These are phyloP conservation scores for Hipposideros larvatus DNA, from an alignment of 2,797 vertebrate species.

Conservation along the genomic window DNA sequence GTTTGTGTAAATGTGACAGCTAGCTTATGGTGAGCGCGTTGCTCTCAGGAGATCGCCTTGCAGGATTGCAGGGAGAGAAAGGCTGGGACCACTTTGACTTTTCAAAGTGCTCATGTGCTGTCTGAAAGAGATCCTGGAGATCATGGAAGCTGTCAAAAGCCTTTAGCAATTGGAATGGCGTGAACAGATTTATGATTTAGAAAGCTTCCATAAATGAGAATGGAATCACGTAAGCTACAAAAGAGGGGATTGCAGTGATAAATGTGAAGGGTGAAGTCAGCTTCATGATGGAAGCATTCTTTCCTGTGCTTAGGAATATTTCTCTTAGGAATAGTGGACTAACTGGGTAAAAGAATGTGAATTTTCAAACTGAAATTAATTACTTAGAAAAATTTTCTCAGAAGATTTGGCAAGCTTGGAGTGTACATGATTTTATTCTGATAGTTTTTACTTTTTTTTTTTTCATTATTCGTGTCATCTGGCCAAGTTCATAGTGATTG, in stretches of 20 bases:
- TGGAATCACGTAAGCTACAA: background rate
- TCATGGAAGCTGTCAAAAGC: background rate
- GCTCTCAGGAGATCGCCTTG: background rate
- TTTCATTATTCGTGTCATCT: background rate
- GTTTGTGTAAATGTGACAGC: background rate
- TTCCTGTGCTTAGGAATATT: background rate
- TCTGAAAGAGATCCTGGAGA: background rate
- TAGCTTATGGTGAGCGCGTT: background rate
- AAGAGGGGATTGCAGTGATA: background rate
- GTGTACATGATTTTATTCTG: background rate
- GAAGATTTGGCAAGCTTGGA: background rate
- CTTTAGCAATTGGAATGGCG: background rate
- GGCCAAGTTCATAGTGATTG: background rate
- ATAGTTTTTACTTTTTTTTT: background rate
- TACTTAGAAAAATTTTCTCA: background rate
- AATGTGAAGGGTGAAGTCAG: fast-evolving
- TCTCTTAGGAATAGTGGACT: background rate
- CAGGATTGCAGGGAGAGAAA: background rate
- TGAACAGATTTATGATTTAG: background rate
- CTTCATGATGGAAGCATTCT: background rate
- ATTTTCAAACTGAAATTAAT: background rate
- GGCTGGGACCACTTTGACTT: too few relatives aligned
- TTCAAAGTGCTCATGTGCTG: background rate
- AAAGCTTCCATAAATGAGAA: background rate
- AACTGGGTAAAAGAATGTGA: background rate